Evolutionary conservation across 2,888 invertebrate genomes (phyloP), one percentile per base, ranked within the genome.

Genomic region (Metopia argyrocephala): DNA sequence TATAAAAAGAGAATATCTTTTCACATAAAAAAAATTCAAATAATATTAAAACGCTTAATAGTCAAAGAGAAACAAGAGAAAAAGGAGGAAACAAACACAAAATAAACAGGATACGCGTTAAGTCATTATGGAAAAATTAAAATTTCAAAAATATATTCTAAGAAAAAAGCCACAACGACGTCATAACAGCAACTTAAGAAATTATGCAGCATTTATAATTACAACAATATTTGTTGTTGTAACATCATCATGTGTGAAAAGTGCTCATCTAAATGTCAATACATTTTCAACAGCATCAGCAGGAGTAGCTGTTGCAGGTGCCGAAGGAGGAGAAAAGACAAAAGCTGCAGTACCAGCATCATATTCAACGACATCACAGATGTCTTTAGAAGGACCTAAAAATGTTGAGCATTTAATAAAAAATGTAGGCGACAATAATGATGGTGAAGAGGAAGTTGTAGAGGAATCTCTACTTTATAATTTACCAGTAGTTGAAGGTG

Each of bases 221-320:
- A 85, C 85, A 38, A 84, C 85, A 20, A 81, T 87, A 73, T 82
- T 88, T 82, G 86, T 88, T 71, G 82, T 88, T 84, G 86, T 88
- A 71, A 85, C 89, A 59, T 87, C 85, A 62, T 86, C 85, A 69
- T 86, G 87, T 84, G 88, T 85, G 79, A 88, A 87, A 84, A 89
- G 86, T 80, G 85, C 89, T 68, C 85, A 88, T 78, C 65, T 87
- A 59, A 85, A 85, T 74, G 86, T 84, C 78, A 84, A 83, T 76
- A 83, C 80, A 46, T 52, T 76, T 21, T 28, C 74, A 59, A 64
- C 54, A 52, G 28, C 73, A 62, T 46, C 71, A 9, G 70, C 28
- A 15, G 46, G 48, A 46, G n/a, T 20, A 48, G 25, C 76, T 66
- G 7, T 28, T 7, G 27, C 52, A 73, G 56, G 59, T 83, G 7